These are phyloP conservation scores for Lagorchestes hirsutus DNA, from an alignment of 2,797 vertebrate species.

Conservation along the genomic window DNA sequence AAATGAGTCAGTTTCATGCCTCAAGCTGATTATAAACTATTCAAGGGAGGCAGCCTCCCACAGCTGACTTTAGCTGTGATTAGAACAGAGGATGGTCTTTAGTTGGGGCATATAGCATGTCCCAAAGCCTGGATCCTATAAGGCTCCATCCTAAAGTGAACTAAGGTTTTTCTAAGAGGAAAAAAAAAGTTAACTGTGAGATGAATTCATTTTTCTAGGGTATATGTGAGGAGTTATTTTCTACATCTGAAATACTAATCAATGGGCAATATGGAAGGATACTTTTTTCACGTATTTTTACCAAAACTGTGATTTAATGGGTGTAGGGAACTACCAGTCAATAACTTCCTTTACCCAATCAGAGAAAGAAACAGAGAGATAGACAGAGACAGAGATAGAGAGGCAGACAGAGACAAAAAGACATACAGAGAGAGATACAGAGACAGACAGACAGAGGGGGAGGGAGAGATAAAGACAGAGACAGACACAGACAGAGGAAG, in stretches of 20 bases:
- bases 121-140: slow-evolving; percentile 12
- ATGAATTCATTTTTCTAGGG: slow-evolving; percentile 46
- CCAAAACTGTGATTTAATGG: neutral
- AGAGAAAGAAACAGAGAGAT: neutral
- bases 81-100: slow-evolving; percentile 69
- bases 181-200: slow-evolving; percentile 38
- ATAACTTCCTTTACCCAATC: neutral
- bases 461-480: no score
- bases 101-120: slow-evolving; percentile 64
- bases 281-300: neutral
- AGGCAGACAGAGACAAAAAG: no score
- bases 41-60: slow-evolving; percentile 84
- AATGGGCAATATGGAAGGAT: slow-evolving; percentile 24
- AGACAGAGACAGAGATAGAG: no score
- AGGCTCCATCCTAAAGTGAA: slow-evolving; percentile 56
- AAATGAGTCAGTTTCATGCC: slow-evolving; percentile 84
- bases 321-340: neutral
- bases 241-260: slow-evolving; percentile 40
- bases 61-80: slow-evolving; percentile 83
- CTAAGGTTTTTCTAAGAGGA: slow-evolving; percentile 46
- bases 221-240: neutral
- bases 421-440: no score
- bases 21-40: slow-evolving; percentile 86
- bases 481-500: neutral
- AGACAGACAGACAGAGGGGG: no score